A percentile compares a stretch with the other conserved stretches of the same genome.
Evolutionary conservation across 2,888 invertebrate species (phyloP).

Genomic region (Limnephilus marmoratus): DNA sequence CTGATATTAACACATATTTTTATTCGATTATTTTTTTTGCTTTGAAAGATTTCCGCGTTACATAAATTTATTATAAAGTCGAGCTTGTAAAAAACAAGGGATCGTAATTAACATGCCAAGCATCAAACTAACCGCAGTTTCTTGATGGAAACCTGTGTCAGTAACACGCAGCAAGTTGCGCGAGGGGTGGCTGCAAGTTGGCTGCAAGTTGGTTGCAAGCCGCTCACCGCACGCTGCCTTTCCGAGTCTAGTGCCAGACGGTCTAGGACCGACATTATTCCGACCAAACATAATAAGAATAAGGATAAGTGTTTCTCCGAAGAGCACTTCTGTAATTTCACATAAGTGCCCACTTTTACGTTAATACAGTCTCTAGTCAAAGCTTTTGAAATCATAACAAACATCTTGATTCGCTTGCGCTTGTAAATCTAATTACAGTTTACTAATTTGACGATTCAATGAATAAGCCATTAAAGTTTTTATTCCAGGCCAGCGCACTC

Average conservation of each 20-base stretch:
- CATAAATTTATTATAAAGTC: background rate
- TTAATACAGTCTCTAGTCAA: background rate
- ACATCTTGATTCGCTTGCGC: background rate
- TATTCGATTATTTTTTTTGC: background rate
- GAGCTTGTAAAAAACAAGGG: background rate
- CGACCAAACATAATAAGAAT: background rate
- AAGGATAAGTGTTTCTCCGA: background rate
- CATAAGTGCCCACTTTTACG: background rate
- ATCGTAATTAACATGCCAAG: background rate
- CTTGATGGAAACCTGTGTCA: background rate
- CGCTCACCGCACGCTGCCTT: too few relatives aligned
- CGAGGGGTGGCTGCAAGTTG: background rate
- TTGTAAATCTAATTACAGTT: background rate
- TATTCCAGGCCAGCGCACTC: background rate
- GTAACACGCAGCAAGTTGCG: background rate
- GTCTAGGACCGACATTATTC: background rate
- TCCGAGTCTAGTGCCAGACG: background rate
- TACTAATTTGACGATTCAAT: background rate
- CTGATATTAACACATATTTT: background rate
- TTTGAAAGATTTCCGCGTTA: background rate
- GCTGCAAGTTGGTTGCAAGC: too few relatives aligned
- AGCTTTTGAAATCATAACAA: background rate
- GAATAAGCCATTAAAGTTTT: background rate
- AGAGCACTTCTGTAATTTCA: background rate
- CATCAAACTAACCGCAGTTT: background rate